phyloP scores from a whole-genome alignment of 2,113 vertebrate genomes.

The Psittacula cyanocephala region DNA sequence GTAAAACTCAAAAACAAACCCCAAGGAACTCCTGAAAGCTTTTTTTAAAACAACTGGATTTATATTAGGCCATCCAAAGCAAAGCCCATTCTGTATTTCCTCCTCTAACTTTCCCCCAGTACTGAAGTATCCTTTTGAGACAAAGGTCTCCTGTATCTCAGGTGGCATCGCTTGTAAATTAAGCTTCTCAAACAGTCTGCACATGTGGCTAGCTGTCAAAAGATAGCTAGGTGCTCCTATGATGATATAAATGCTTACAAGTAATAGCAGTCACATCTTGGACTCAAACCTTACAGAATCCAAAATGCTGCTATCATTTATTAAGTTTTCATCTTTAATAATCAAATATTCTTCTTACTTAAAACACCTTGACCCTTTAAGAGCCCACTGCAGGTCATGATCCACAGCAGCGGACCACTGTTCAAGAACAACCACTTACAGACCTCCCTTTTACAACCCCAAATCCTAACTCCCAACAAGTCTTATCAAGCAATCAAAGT shows the following conservation, averaged over 20 bases:
- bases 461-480: constrained; percentile 29
- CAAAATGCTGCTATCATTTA: neutral
- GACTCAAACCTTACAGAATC: neutral
- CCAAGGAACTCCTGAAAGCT: neutral
- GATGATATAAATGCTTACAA: neutral
- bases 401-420: neutral
- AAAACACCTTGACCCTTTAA: neutral
- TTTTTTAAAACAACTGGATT: neutral
- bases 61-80: neutral
- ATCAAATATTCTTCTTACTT: neutral
- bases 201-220: neutral
- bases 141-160: neutral
- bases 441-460: neutral
- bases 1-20: neutral
- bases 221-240: neutral
- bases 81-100: neutral
- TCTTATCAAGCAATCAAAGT: constrained; percentile 32
- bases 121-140: neutral
- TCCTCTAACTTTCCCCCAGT: neutral
- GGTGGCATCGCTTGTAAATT: neutral
- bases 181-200: neutral
- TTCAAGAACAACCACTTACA: neutral
- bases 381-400: neutral
- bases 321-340: neutral
- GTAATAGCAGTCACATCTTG: neutral